Base-by-base conservation (phyloP, 1,140 invertebrate species). In the Saccostrea cuccullata region DNA sequence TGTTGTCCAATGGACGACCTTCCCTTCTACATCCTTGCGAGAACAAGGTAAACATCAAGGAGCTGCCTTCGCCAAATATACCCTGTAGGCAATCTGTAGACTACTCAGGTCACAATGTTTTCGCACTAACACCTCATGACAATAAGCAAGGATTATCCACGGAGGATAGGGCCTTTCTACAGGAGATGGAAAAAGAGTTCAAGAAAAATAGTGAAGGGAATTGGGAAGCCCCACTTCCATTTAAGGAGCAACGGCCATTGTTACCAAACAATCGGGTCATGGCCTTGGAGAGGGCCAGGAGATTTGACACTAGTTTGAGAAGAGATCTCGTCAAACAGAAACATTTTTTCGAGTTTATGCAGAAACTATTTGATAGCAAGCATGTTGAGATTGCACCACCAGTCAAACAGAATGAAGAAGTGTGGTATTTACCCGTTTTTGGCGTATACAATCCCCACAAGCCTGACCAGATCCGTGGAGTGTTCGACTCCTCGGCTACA, bases 381-480 rank as follows among this genome's bases (percentile, higher is more conserved):
- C 30, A 36, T 36, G 30, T 36, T 36, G 30, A 36, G 30, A 36
- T 36, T 36, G 30, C 30, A 23, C 23, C n/a, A 67, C 73, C n/a
- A 56, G 86, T 73, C 56, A 86, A 36, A 86, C 15, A 30, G 86
- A 67, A 36, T 58, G 4, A 58, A 17, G 56, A 58, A 58, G 56
- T 58, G 56, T 58, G 56, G 86, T 89, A 70, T 84, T 85, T 89
- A 60, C 88, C 88, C 15, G 82, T 82, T 67, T 90, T 85, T 87
- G 85, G 55, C 12, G 89, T 90, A 20, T 90, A 90, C 67, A 87
- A 90, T 77, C 73, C 86, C 11, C 86, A 87, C 55, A 90, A 87
- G 26, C 90, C 88, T 17, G 84, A 64, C 20, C 55, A 91, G 55
- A 87, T 91, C 2, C 9, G 8, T 36, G 30, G 30, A 36, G 30